A percentile compares a stretch with the other conserved stretches of the same genome.
Evolutionary conservation across 2,888 invertebrate species (phyloP).

Genomic region (Pseudanteris insignis): DNA sequence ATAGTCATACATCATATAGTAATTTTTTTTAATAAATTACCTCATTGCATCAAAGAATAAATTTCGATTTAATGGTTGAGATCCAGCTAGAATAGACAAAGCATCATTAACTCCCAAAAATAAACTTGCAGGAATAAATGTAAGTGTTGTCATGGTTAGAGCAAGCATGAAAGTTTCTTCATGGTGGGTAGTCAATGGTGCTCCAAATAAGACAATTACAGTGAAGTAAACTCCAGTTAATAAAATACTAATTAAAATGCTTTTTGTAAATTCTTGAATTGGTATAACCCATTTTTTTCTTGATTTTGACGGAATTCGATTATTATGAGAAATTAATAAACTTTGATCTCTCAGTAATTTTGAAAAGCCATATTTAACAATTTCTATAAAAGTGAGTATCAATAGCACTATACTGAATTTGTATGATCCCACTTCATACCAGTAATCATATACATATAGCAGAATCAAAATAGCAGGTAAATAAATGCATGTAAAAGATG

Average conservation of each 20-base stretch:
- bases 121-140: conserved; percentile 73
- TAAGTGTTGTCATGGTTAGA: conserved; percentile 71
- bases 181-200: conserved; percentile 72
- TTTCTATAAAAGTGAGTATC: conserved; percentile 67
- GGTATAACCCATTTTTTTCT: conserved; percentile 66
- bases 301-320: conserved; percentile 59
- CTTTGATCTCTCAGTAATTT: conserved; percentile 52
- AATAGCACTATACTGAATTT: conserved; percentile 64
- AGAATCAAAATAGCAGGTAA: conserved; percentile 71
- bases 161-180: conserved; percentile 77
- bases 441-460: conserved; percentile 70
- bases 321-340: conserved; percentile 57
- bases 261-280: conserved; percentile 69
- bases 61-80: conserved; percentile 65
- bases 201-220: conserved; percentile 75
- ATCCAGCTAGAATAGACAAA: conserved; percentile 69
- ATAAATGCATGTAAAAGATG: conserved; percentile 73
- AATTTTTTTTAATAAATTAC: conserved; percentile 5
- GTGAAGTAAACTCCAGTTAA: conserved; percentile 70
- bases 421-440: conserved; percentile 72
- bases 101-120: conserved; percentile 72
- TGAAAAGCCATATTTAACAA: conserved; percentile 68
- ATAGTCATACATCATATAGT: not conserved
- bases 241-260: conserved; percentile 66
- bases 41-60: conserved; percentile 68